Percentiles rank a stretch among this genome's conserved stretches.
These are phyloP conservation scores for Galeopsomyia nigrocyanea DNA, from an alignment of 2,888 invertebrate species.

Conservation along the genomic window DNA sequence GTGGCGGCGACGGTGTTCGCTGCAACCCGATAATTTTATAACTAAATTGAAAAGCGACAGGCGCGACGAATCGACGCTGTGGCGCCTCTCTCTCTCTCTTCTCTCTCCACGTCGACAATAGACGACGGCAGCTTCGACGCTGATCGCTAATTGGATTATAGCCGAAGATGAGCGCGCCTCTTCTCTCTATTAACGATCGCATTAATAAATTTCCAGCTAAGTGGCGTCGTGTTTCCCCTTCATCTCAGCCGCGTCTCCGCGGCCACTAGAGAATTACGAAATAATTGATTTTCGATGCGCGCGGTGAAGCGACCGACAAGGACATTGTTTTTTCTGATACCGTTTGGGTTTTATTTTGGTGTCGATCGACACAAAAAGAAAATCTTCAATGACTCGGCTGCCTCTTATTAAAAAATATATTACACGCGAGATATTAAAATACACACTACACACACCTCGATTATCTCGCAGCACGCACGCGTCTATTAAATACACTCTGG, in stretches of 20 bases:
- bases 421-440: too few species aligned
- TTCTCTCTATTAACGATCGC: constrained; percentile 29
- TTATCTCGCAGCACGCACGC: background rate
- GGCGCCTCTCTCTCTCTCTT: background rate
- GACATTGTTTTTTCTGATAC: background rate
- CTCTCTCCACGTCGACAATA: background rate
- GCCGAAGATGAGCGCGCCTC: constrained; percentile 4
- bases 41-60: constrained; percentile 22
- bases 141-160: constrained; percentile 37
- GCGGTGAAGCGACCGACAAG: background rate
- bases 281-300: constrained; percentile 16
- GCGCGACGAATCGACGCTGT: background rate
- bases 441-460: too few species aligned
- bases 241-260: too few species aligned
- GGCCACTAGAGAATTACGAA: background rate
- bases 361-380: too few species aligned
- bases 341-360: background rate
- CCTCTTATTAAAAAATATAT: too few species aligned
- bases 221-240: background rate
- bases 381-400: too few species aligned
- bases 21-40: constrained; percentile 17
- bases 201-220: constrained; percentile 31
- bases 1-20: too few species aligned
- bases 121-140: constrained; percentile 7
- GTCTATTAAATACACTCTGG: background rate